Conservation (phyloP, 2,113 vertebrate species). For the Greenwoodochromis staneri region DNA sequence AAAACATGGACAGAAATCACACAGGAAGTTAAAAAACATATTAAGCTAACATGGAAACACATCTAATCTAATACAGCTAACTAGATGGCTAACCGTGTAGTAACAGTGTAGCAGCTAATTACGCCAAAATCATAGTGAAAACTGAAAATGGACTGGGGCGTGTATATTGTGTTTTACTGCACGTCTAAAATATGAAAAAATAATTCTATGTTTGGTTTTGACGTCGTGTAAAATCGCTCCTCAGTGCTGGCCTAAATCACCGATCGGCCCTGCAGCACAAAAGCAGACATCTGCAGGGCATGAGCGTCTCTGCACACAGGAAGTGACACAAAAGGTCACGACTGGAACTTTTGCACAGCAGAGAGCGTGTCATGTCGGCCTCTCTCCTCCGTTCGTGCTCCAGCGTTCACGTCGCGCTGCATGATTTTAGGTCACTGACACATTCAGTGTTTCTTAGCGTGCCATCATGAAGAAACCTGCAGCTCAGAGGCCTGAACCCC, state of each 20-base stretch:
- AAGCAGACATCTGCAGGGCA: neutral
- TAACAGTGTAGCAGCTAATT: neutral
- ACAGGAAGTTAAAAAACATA: neutral
- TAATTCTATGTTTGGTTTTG: neutral
- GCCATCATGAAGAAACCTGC: neutral
- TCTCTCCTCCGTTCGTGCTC: neutral
- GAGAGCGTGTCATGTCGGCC: neutral
- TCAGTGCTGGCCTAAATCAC: neutral
- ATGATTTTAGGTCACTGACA: neutral
- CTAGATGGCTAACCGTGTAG: neutral
- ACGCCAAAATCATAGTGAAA: accelerated
- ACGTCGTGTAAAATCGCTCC: neutral
- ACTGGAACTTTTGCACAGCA: neutral
- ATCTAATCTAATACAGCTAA: neutral
- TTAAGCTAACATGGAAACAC: neutral
- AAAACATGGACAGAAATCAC: neutral
- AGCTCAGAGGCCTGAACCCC: neutral
- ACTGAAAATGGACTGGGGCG: accelerated
- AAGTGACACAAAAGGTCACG: neutral
- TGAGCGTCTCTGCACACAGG: neutral
- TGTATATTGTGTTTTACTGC: neutral
- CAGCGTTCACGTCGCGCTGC: neutral
- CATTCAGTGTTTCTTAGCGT: neutral
- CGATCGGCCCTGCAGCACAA: neutral
- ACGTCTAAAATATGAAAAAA: accelerated